Percentiles rank a stretch among this genome's conserved stretches.
These are phyloP conservation scores for Pseudomyrmex flavicornis DNA, from an alignment of 1,140 invertebrate species.

Conservation along the genomic window DNA sequence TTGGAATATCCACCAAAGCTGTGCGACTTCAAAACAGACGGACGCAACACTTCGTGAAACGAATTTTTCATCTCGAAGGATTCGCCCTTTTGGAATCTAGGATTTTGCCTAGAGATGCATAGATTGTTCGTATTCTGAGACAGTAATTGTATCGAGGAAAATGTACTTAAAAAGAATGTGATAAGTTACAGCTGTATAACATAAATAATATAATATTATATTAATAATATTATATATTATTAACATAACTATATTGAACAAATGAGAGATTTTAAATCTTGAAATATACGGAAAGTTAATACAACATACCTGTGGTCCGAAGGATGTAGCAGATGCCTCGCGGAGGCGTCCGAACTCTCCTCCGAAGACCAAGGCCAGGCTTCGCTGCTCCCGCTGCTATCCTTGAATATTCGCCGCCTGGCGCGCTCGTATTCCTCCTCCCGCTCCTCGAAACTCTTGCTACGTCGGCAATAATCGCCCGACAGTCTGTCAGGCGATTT, in stretches of 20 bases:
- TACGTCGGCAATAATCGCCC: constrained; percentile 89
- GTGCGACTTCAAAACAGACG: constrained; percentile 92
- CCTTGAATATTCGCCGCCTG: constrained; percentile 92
- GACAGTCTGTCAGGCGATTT: constrained; percentile 88
- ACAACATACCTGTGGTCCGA: constrained; percentile 78
- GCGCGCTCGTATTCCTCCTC: constrained; percentile 95
- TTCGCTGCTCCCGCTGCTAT: constrained; percentile 79
- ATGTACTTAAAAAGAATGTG: background rate
- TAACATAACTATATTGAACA: too few relatives aligned
- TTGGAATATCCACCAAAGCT: constrained; percentile 93
- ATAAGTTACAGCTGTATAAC: background rate
- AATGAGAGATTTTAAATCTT: too few relatives aligned
- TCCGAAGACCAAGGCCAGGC: constrained; percentile 86
- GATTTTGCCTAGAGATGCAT: constrained; percentile 76
- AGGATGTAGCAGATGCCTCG: constrained; percentile 80
- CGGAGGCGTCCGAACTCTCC: constrained; percentile 80
- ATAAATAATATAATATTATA: background rate
- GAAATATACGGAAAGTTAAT: too few relatives aligned
- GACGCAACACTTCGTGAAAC: constrained; percentile 84
- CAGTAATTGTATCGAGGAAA: background rate
- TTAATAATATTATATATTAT: too few relatives aligned
- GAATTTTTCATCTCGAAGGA: constrained; percentile 86
- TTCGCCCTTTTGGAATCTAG: constrained; percentile 85
- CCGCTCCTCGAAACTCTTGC: constrained; percentile 95
- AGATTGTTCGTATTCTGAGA: constrained; percentile 3